Evolutionary conservation across 2,797 vertebrate genomes (phyloP), one percentile per base, ranked within the genome.

Genomic region (Sphaeramia orbicularis): DNA sequence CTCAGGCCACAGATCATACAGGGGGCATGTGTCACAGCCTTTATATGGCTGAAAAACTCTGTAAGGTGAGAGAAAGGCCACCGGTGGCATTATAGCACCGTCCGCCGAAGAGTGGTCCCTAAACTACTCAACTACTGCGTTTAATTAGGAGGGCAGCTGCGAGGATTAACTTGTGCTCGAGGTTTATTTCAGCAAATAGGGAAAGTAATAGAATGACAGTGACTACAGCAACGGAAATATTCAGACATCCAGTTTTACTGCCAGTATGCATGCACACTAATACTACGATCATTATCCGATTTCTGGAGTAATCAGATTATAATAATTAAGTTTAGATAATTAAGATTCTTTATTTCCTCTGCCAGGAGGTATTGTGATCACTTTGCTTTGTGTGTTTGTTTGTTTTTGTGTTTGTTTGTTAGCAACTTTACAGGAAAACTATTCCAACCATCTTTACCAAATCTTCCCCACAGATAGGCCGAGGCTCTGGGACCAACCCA

Each of bases 41-140:
- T 80, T 78, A 71, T 78, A 53, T 27, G 71, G 50, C 55, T 65
- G 77, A 77, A 65, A 72, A 59, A 66, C 38, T 67, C 64, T 58
- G 74, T 76, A 53, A 80, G 81, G 83, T 82, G 83, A 84, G 71
- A 81, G 52, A 65, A 59, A 60, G 64, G 65, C 69, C 80, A 71
- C 41, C 3, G 49, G 53, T 80, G 69, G 71, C 58, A 44, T 48
- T 0, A 11, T 11, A 30, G 42, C 45, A 51, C 57, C 27, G 65
- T 59, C 60, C 32, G 30, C 4, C 44, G 58, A 15, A 35, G 24
- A 19, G 6, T 18, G 14, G 37, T 59, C 16, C 7, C 49, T 44
- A 32, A 42, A 44, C 41, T 41, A 21, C 19, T 57, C 45, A 36
- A 44, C 0, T 6, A 37, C 21, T 27, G 43, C 0, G 4, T 42